Conservation (phyloP, 2,113 vertebrate species). For the Silurus asotus region DNA sequence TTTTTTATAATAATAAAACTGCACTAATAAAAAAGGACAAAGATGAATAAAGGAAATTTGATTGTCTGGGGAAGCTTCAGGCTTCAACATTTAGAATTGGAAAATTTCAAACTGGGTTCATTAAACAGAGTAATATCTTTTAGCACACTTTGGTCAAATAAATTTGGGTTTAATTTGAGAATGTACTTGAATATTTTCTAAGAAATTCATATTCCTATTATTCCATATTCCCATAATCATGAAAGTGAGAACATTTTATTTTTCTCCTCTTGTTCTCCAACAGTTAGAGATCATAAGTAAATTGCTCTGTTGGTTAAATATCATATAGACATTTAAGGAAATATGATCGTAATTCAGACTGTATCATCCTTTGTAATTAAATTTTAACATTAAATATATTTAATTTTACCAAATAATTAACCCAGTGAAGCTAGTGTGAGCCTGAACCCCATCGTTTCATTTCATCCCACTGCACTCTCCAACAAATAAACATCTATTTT, state of each 20-base stretch:
- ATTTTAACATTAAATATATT: background rate
- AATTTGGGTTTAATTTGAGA: slow-evolving; percentile 41
- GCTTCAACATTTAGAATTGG: background rate
- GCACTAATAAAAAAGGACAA: background rate
- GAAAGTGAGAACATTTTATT: background rate
- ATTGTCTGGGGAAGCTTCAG: slow-evolving; percentile 10
- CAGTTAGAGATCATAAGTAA: background rate
- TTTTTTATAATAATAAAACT: background rate
- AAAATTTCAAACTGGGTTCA: slow-evolving; percentile 47
- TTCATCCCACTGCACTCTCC: background rate
- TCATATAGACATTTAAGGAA: background rate
- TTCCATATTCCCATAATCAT: no score
- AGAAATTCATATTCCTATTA: slow-evolving; percentile 18
- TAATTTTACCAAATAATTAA: background rate
- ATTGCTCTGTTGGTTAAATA: background rate
- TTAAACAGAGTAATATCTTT: slow-evolving; percentile 7
- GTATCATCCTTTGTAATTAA: background rate
- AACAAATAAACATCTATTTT: background rate
- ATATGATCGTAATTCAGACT: background rate
- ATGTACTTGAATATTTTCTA: slow-evolving; percentile 25
- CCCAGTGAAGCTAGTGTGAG: background rate
- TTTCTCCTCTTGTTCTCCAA: background rate
- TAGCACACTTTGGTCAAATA: slow-evolving; percentile 39
- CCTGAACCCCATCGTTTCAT: background rate
- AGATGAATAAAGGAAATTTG: slow-evolving; percentile 37